These are phyloP conservation scores for Luidia sarsii DNA, from an alignment of 53 echinoderm and acorn worm genomes.

Conservation along the genomic window DNA sequence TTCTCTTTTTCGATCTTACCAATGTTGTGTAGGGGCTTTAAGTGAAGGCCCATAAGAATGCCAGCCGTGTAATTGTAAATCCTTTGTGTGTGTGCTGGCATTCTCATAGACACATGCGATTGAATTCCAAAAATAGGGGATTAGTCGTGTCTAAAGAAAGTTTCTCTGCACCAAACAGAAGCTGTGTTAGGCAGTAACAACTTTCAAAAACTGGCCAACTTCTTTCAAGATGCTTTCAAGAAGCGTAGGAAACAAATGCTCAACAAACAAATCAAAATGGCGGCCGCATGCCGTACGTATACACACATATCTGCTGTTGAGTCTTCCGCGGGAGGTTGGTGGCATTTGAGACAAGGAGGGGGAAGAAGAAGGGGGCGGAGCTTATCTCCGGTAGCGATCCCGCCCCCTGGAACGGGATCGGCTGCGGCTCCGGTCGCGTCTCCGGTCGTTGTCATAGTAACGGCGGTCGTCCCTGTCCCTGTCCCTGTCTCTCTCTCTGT, in stretches of 20 bases:
- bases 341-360: not conserved
- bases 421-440: conserved; percentile 59
- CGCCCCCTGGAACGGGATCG: conserved; percentile 60
- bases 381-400: conserved; percentile 62
- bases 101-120: not conserved
- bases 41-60: too few species aligned
- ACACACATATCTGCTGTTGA: conserved; percentile 46
- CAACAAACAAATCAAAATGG: conserved; percentile 30
- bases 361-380: not conserved
- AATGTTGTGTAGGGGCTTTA: too few species aligned
- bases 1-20: too few species aligned
- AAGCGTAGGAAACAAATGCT: conserved; percentile 4
- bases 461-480: conserved; percentile 51
- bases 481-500: too few species aligned
- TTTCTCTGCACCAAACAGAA: too few species aligned
- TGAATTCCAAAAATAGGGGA: not conserved
- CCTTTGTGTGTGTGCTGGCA: too few species aligned
- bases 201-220: conserved; percentile 1
- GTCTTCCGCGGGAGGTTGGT: not conserved
- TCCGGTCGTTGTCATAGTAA: conserved; percentile 56
- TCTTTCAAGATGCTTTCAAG: conserved; percentile 43
- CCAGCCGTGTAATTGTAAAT: too few species aligned
- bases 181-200: not conserved
- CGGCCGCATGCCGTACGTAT: conserved; percentile 17
- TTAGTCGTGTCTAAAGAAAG: not conserved